Conservation (phyloP, 2,113 vertebrate genomes). For the Xerus inauris region DNA sequence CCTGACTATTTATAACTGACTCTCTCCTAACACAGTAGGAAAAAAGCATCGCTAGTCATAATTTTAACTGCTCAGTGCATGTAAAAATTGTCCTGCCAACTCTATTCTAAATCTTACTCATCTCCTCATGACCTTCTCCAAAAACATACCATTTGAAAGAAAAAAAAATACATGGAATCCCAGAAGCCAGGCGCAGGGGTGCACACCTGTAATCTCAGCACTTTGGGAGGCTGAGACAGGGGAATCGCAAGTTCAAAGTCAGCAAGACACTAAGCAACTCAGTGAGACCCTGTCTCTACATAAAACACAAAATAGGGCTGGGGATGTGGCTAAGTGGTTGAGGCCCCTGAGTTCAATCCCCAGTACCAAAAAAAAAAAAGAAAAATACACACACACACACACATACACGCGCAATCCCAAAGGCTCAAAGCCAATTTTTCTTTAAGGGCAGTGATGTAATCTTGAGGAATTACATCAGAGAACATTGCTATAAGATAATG, state of each 20-base stretch:
- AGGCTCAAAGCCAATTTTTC: constrained; percentile 24
- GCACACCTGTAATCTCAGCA: too few relatives aligned
- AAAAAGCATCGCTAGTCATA: background rate
- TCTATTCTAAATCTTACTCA: constrained; percentile 52
- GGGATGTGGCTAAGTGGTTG: too few relatives aligned
- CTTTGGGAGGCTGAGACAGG: too few relatives aligned
- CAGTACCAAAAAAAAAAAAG: too few relatives aligned
- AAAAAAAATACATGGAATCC: constrained; percentile 29
- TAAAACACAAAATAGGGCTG: too few relatives aligned
- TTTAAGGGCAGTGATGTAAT: constrained; percentile 18
- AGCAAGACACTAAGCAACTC: too few relatives aligned
- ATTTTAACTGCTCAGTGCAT: background rate
- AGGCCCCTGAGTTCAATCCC: too few relatives aligned
- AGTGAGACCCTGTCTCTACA: too few relatives aligned
- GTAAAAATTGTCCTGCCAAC: constrained; percentile 24
- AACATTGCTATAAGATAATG: constrained; percentile 18
- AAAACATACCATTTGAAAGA: constrained; percentile 17
- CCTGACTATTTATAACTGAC: background rate
- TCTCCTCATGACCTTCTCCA: constrained; percentile 17
- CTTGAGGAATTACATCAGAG: constrained; percentile 59
- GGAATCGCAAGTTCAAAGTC: too few relatives aligned
- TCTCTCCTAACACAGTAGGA: background rate
- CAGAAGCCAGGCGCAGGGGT: too few relatives aligned
- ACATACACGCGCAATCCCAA: too few relatives aligned
- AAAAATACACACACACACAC: too few relatives aligned